Evolutionary conservation across 2,888 invertebrate species (phyloP), one percentile per base, ranked within the genome.

Genomic region (Pseudoips prasinana): DNA sequence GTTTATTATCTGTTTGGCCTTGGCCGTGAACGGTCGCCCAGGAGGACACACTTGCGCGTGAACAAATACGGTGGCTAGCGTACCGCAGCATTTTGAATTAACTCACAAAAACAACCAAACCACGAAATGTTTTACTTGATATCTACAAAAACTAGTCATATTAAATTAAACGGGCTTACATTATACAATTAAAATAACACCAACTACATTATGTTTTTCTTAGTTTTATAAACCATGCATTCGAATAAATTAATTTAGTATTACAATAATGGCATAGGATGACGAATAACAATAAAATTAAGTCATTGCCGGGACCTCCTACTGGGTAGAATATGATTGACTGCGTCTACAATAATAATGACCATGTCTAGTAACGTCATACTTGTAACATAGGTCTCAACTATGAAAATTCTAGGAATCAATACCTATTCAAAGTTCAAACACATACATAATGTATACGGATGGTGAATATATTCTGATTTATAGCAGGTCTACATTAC

Each of bases 21-120:
- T 88, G 87, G 78, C 87, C 84, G 82, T 87, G 88, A 86, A 84
- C 85, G 84, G 74, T 73, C 83, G 80, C 58, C 67, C 67, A 58
- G 61, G 65, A 68, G 73, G 76, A 75, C 73, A 70, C 61, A 57
- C 64, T 51, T 56, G 60, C 64, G 72, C 73, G 74, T 73, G 73
- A 68, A 71, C 74, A 64, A 69, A 60, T 54, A 62, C 58, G 60
- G 63, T 58, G 62, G 58, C 60, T 64, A 51, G 50, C 55, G 54
- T 58, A 57, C 58, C 47, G 50, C 64, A 54, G 54, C 64, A 65
- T 68, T 69, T 65, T 55, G 55, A 59, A 61, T 57, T 53, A 54
- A 57, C 48, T 29, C 33, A 33, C 25, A 35, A 33, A 64, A 73
- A 74, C 68, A 57, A 41, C 39, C 41, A 44, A 55, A 41, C 38